Percentiles rank a stretch among this genome's conserved stretches.
phyloP scores from a whole-genome alignment of 1,140 invertebrate species.

The Drosophila nasuta region DNA sequence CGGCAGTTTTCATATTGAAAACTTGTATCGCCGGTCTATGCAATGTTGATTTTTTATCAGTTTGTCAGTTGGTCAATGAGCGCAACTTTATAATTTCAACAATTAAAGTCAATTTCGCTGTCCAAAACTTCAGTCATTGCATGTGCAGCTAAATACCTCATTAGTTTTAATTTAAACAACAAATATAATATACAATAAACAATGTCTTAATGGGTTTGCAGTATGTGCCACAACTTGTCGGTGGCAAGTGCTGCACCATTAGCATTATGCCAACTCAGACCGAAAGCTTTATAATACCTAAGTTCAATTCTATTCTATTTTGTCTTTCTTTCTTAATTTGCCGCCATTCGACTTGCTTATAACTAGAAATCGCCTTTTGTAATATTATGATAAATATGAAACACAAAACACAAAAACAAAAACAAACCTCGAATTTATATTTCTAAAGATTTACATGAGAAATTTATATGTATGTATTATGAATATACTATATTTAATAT shows the following conservation, averaged over 20 bases:
- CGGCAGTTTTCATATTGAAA: conserved; percentile 80
- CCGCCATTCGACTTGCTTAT: conserved; percentile 44
- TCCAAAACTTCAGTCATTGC: conserved; percentile 63
- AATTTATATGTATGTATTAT: conserved; percentile 69
- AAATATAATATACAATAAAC: conserved; percentile 22
- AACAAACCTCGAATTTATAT: conserved; percentile 78
- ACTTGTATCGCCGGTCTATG: conserved; percentile 50
- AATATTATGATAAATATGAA: conserved; percentile 23
- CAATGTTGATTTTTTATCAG: conserved; percentile 39
- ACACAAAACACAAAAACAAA: conserved; percentile 27
- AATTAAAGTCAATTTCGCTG: conserved; percentile 69
- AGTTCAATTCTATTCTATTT: conserved; percentile 31
- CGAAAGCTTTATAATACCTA: conserved; percentile 58
- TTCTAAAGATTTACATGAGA: conserved; percentile 61
- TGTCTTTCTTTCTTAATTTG: conserved; percentile 36
- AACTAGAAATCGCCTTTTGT: conserved; percentile 36
- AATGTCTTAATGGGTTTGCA: conserved; percentile 3
- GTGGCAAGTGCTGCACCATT: not conserved
- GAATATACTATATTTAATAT: conserved; percentile 69
- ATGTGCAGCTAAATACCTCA: conserved; percentile 80
- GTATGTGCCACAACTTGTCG: conserved; percentile 23
- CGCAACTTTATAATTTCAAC: conserved; percentile 31
- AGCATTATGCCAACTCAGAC: conserved; percentile 23
- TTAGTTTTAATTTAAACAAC: conserved; percentile 76
- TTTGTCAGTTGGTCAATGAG: conserved; percentile 43